phyloP scores from a whole-genome alignment of 2,113 vertebrate species.

The Chloroceryle aenea region DNA sequence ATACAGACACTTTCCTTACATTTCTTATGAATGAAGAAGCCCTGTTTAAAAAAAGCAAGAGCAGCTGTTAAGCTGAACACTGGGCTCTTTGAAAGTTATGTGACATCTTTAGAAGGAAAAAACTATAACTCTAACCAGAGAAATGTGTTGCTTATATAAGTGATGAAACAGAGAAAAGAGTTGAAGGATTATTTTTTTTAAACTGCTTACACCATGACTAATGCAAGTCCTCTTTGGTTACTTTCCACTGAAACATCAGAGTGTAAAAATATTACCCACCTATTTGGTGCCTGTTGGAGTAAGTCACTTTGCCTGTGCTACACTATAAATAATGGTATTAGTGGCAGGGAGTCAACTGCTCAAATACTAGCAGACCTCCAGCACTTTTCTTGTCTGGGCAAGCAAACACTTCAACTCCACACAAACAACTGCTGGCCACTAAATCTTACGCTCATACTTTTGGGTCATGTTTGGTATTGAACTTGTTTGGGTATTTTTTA shows the following conservation, averaged over 20 bases:
- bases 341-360: conserved; percentile 10
- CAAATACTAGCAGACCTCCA: background rate
- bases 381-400: conserved; percentile 31
- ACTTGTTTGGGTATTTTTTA: background rate
- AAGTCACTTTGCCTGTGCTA: conserved; percentile 11
- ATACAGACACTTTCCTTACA: background rate
- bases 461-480: background rate
- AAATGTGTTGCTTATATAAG: conserved; percentile 5
- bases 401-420: background rate
- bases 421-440: background rate
- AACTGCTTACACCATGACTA: conserved; percentile 32
- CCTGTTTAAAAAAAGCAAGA: conserved; percentile 21
- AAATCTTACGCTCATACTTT: background rate
- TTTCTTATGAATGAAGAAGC: conserved; percentile 21
- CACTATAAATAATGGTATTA: conserved; percentile 55
- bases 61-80: conserved; percentile 53
- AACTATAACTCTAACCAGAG: conserved; percentile 7
- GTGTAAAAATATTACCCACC: conserved; percentile 46
- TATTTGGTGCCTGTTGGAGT: conserved; percentile 12
- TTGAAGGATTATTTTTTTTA: background rate
- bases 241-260: conserved; percentile 54
- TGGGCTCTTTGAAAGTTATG: conserved; percentile 24
- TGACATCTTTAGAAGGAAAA: conserved; percentile 28
- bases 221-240: background rate
- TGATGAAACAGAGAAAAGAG: conserved; percentile 17